Conservation (phyloP, 1,140 invertebrate genomes). For the Eriosoma lanigerum region DNA sequence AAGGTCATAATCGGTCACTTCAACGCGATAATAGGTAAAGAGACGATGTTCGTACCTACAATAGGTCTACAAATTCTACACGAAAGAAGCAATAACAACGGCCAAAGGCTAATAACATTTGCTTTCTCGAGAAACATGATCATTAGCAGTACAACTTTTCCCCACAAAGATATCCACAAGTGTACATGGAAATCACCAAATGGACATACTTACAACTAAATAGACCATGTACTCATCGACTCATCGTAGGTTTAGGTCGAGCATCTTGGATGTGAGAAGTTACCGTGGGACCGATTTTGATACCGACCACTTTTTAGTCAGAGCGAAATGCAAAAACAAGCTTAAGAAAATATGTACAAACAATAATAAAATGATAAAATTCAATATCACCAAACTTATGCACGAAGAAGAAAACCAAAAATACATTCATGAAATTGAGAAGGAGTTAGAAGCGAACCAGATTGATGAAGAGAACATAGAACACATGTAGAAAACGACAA, state of each 20-base stretch:
- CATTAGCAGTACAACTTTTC: too few species aligned
- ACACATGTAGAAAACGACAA: not conserved
- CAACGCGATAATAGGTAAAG: not conserved
- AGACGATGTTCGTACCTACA: not conserved
- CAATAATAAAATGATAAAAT: not conserved
- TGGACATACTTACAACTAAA: slow-evolving; percentile 1
- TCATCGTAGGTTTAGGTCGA: not conserved
- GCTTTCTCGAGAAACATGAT: slow-evolving; percentile 53
- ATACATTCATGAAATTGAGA: slow-evolving; percentile 6
- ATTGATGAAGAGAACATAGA: not conserved
- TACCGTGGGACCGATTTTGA: not conserved
- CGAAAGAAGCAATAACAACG: not conserved
- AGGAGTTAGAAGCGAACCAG: not conserved
- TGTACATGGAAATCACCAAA: not conserved
- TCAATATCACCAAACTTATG: not conserved
- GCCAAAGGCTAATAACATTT: slow-evolving; percentile 41
- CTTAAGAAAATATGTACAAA: not conserved
- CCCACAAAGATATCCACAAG: slow-evolving; percentile 53
- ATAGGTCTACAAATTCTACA: not conserved
- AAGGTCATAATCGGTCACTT: not conserved
- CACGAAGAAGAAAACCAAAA: not conserved
- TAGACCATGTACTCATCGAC: slow-evolving; percentile 8
- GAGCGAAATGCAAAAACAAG: not conserved
- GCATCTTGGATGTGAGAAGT: not conserved
- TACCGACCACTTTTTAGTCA: not conserved